These are phyloP conservation scores for Brachionus rubens DNA, from an alignment of 1,140 invertebrate genomes.

Conservation along the genomic window DNA sequence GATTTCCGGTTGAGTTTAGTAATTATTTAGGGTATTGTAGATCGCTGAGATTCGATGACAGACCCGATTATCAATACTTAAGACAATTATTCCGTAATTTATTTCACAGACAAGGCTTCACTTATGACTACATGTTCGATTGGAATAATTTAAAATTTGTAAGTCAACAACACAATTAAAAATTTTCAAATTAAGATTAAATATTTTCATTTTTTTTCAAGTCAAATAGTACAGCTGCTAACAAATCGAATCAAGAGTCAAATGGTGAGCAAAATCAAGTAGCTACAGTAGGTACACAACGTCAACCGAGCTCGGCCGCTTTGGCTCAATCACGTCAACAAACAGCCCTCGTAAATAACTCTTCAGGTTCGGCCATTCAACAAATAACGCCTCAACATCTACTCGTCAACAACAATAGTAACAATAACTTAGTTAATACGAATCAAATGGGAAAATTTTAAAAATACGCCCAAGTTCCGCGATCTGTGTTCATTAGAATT, in stretches of 20 bases:
- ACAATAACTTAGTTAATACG: slow-evolving; percentile 25
- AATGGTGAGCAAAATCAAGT: slow-evolving; percentile 1
- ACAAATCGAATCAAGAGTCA: slow-evolving; percentile 1
- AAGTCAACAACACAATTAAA: slow-evolving; percentile 49
- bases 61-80: slow-evolving; percentile 66
- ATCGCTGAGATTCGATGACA: slow-evolving; percentile 66
- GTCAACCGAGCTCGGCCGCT: slow-evolving; percentile 10
- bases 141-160: slow-evolving; percentile 66
- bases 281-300: not conserved
- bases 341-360: slow-evolving; percentile 10
- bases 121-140: slow-evolving; percentile 68
- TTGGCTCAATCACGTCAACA: not conserved
- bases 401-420: not conserved
- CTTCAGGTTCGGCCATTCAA: slow-evolving; percentile 35
- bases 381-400: slow-evolving; percentile 38
- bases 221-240: not conserved
- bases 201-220: too few species aligned
- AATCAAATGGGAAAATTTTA: slow-evolving; percentile 15
- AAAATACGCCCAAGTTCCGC: not conserved
- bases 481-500: slow-evolving; percentile 5
- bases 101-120: slow-evolving; percentile 65
- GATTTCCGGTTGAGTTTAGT: slow-evolving; percentile 64
- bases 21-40: slow-evolving; percentile 67
- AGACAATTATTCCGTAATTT: slow-evolving; percentile 65
- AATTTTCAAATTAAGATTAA: too few species aligned